These are phyloP conservation scores for Xestia ashworthii DNA, from an alignment of 2,888 invertebrate genomes.

Conservation along the genomic window DNA sequence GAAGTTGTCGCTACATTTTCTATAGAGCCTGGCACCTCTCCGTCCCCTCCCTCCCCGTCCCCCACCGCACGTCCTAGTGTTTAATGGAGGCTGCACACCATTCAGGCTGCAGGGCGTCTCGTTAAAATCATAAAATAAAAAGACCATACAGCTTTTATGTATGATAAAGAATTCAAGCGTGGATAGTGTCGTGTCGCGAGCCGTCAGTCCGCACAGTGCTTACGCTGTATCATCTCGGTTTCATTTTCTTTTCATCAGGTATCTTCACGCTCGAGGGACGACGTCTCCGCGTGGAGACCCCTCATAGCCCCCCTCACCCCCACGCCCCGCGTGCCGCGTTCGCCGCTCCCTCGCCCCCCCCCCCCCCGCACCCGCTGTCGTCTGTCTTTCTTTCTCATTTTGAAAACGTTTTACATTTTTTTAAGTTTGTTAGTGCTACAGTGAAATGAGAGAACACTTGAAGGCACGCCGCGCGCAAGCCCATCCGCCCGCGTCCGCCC, in stretches of 20 bases:
- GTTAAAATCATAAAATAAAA: constrained; percentile 69
- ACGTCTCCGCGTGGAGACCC: constrained; percentile 68
- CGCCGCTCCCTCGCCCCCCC: not conserved
- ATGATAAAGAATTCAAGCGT: constrained; percentile 47
- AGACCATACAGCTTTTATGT: constrained; percentile 33
- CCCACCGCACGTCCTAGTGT: not conserved
- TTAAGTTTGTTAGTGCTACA: constrained; percentile 66
- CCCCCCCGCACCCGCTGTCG: constrained; percentile 33
- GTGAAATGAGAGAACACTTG: constrained; percentile 65
- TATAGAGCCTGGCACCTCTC: not conserved
- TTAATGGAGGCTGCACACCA: constrained; percentile 20
- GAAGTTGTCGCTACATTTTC: constrained; percentile 26
- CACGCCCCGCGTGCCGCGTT: constrained; percentile 7
- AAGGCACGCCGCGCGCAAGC: constrained; percentile 15
- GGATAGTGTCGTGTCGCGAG: constrained; percentile 24
- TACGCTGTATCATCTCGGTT: constrained; percentile 74
- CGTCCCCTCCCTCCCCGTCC: not conserved
- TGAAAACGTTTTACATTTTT: constrained; percentile 77
- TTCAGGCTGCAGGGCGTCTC: constrained; percentile 52
- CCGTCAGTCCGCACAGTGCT: constrained; percentile 45
- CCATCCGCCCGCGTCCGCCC: not conserved
- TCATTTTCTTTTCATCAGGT: constrained; percentile 87
- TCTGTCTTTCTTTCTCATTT: constrained; percentile 71
- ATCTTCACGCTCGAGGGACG: constrained; percentile 81
- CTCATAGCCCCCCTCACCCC: constrained; percentile 15